A percentile compares a stretch with the other conserved stretches of the same genome.
These are phyloP conservation scores for Lampropteryx suffumata DNA, from an alignment of 2,888 invertebrate species.

Conservation along the genomic window DNA sequence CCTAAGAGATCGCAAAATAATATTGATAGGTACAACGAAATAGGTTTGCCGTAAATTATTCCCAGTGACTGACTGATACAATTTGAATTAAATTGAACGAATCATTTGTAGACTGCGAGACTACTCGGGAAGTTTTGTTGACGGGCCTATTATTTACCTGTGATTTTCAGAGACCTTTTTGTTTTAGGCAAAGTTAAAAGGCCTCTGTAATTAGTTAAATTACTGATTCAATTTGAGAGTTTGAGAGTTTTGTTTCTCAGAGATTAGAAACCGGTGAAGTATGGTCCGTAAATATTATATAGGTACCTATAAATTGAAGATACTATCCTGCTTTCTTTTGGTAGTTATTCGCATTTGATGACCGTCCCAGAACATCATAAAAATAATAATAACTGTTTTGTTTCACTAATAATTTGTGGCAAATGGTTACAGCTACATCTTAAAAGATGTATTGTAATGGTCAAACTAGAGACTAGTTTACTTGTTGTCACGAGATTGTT, in stretches of 20 bases:
- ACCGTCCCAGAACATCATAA: slow-evolving; percentile 11
- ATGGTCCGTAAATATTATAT: slow-evolving; percentile 14
- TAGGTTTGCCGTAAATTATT: not conserved
- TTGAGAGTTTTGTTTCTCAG: slow-evolving; percentile 23
- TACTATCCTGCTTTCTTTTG: not conserved
- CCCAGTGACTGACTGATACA: slow-evolving; percentile 11
- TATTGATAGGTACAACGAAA: slow-evolving; percentile 8
- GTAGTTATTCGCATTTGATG: slow-evolving; percentile 14
- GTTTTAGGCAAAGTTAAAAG: slow-evolving; percentile 36
- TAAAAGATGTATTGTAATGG: no score
- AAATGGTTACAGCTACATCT: not conserved
- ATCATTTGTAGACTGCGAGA: slow-evolving; percentile 10
- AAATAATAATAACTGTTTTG: slow-evolving; percentile 3
- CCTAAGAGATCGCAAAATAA: slow-evolving; percentile 10
- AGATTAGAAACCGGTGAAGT: slow-evolving; percentile 28
- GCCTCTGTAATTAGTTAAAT: slow-evolving; percentile 53
- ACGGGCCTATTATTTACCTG: slow-evolving; percentile 32
- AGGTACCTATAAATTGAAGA: not conserved
- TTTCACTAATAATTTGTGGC: not conserved
- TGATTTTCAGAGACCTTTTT: slow-evolving; percentile 36
- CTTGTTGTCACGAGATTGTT: no score
- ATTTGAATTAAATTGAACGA: slow-evolving; percentile 22
- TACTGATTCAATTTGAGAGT: slow-evolving; percentile 49
- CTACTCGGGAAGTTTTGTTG: slow-evolving; percentile 22
- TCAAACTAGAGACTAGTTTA: no score